Evolutionary conservation across 2,888 invertebrate genomes (phyloP).

Genomic region (Aromia moschata): DNA sequence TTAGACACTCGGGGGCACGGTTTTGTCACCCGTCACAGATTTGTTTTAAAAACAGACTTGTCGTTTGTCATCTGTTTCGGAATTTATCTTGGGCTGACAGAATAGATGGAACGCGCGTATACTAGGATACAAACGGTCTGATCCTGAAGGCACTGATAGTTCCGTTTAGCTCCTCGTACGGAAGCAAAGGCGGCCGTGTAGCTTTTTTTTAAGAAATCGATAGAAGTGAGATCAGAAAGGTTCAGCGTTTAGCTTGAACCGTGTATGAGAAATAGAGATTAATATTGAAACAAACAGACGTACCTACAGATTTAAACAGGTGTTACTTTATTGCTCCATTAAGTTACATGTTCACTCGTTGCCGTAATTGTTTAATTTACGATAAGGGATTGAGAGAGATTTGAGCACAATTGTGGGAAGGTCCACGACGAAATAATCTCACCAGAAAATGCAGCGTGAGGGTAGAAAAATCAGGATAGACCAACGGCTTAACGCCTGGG

Average conservation of each 20-base stretch:
- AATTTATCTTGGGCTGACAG: neutral
- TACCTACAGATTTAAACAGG: too few relatives aligned
- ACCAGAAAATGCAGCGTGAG: constrained; percentile 36
- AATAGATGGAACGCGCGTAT: neutral
- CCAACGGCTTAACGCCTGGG: constrained; percentile 30
- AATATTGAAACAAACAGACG: too few relatives aligned
- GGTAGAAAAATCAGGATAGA: constrained; percentile 35
- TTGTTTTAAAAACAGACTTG: constrained; percentile 5
- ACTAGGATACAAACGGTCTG: neutral
- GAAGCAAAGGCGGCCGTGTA: neutral
- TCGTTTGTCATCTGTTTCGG: constrained; percentile 3
- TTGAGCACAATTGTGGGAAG: constrained; percentile 27
- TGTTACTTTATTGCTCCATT: too few relatives aligned
- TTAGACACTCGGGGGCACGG: neutral
- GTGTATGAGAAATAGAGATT: too few relatives aligned
- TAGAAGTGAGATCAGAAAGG: neutral
- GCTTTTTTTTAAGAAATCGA: neutral
- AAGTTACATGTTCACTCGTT: neutral
- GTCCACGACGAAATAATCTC: constrained; percentile 32
- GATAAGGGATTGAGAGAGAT: constrained; percentile 8
- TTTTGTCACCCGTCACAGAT: neutral
- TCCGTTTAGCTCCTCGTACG: neutral
- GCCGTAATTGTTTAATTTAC: neutral
- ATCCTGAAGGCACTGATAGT: neutral
- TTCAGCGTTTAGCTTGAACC: too few relatives aligned